A percentile compares a stretch with the other conserved stretches of the same genome.
Evolutionary conservation across 1,140 invertebrate genomes (phyloP).

Genomic region (Himalopsyche phryganea): DNA sequence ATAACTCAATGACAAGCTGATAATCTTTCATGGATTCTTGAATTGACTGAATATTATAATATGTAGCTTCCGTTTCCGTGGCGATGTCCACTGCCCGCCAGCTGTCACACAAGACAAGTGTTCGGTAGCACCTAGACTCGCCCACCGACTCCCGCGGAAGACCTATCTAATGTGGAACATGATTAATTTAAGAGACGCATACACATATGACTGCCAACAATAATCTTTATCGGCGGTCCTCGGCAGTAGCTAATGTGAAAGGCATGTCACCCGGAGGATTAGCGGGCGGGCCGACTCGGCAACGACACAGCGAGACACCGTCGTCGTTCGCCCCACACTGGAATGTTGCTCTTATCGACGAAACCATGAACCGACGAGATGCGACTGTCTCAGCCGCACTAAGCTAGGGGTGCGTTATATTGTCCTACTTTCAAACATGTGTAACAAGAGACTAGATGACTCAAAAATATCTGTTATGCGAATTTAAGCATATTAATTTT

Average conservation of each 20-base stretch:
- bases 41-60: no score
- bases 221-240: slow-evolving; percentile 17
- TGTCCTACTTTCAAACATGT: no score
- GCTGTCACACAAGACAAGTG: background rate
- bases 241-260: slow-evolving; percentile 33
- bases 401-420: no score
- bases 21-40: no score
- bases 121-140: background rate
- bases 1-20: no score
- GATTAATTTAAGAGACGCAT: slow-evolving; percentile 17
- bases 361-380: slow-evolving; percentile 2
- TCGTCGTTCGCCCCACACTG: slow-evolving; percentile 10
- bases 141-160: background rate
- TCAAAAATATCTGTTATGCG: no score
- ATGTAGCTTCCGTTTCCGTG: no score
- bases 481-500: no score
- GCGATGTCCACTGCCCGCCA: no score
- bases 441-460: no score
- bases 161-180: slow-evolving; percentile 12
- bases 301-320: no score
- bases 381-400: no score
- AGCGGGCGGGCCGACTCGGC: slow-evolving; percentile 19
- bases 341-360: slow-evolving; percentile 31
- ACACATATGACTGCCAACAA: slow-evolving; percentile 7
- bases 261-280: slow-evolving; percentile 31